Evolutionary conservation across 1,140 invertebrate species (phyloP), one percentile per base, ranked within the genome.

Genomic region (Brachionus plicatilis): DNA sequence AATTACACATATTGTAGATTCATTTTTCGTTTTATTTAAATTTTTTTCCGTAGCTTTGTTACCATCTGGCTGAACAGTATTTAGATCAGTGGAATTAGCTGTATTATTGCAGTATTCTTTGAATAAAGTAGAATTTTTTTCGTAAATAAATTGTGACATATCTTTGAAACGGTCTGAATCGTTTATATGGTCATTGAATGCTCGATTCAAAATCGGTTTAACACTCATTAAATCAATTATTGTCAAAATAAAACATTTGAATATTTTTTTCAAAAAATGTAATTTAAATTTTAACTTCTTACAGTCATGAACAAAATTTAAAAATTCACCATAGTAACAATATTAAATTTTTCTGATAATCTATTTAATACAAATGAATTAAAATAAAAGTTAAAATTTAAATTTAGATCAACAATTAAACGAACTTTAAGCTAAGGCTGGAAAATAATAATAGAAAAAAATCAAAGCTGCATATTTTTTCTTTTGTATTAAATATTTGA

Each of bases 1-100:
- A 50, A 76, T 76, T 17, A 76, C 72, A 76, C 72, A 76, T 45
- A 76, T 50, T 27, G 43, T 76, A 8, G 72, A 76, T 76, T 76
- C 43, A 76, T 72, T 72, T 72, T 9, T 68, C n/a, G 9, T 29
- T 68, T 41, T 68, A 24, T 41, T 68, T 29, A 24, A 11, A 20
- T n/a, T 14, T 17, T 8, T 43, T n/a, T 75, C 33, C 11, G 43
- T 50, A 27, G 8, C 3, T 53, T 76, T 76, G 72, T 14, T 24
- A 12, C 27, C n/a, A 24, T 70, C 11, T 7, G n/a, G 3, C 27
- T 70, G 65, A 27, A 29, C 11, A 0, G 27, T 11, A 60, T 60
- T 3, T 60, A 24, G 27, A 24, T 60, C 53, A 60, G n/a, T 60
- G 3, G 53, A 37, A 24, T 33, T 41, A 47, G 45, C 45, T 47